Conservation (phyloP, 30 jellyfish, hydroid and myxozoan species). For the Cassiopea xamachana region DNA sequence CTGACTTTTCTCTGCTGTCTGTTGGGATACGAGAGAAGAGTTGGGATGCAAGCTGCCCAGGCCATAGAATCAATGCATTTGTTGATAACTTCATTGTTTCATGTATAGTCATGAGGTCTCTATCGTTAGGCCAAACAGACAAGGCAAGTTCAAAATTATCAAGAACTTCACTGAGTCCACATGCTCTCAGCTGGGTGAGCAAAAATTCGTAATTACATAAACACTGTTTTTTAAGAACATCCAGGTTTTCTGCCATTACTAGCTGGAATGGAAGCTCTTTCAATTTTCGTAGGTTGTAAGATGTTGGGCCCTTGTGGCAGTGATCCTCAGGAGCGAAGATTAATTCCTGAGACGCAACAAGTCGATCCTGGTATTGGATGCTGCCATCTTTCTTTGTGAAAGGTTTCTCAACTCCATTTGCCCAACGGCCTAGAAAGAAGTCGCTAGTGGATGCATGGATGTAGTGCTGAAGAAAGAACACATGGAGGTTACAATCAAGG, state of each 20-base stretch:
- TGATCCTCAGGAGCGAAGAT: constrained; percentile 48
- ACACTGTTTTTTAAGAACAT: constrained; percentile 55
- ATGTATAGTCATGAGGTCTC: constrained; percentile 50
- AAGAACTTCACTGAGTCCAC: constrained; percentile 57
- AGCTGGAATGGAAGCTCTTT: constrained; percentile 82
- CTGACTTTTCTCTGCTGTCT: constrained; percentile 20
- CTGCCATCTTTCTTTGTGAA: constrained; percentile 46
- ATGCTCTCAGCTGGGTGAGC: constrained; percentile 68
- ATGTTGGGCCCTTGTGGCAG: constrained; percentile 47
- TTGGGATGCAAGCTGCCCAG: constrained; percentile 82
- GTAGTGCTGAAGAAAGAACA: constrained; percentile 14
- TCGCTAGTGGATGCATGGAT: constrained; percentile 55
- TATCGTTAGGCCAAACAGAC: constrained; percentile 58
- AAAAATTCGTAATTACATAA: constrained; percentile 78
- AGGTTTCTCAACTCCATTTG: constrained; percentile 74
- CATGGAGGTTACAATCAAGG: no score
- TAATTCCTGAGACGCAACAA: constrained; percentile 69
- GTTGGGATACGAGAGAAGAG: constrained; percentile 64
- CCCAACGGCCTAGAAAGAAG: constrained; percentile 82
- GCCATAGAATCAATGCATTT: constrained; percentile 70
- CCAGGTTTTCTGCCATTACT: constrained; percentile 51
- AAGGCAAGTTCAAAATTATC: constrained; percentile 59
- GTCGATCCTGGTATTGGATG: constrained; percentile 46
- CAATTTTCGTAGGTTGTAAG: constrained; percentile 76
- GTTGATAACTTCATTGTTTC: constrained; percentile 70